Percentiles rank a stretch among this genome's conserved stretches.
These are phyloP conservation scores for Struthio camelus DNA, from an alignment of 2,113 vertebrate species.

Conservation along the genomic window DNA sequence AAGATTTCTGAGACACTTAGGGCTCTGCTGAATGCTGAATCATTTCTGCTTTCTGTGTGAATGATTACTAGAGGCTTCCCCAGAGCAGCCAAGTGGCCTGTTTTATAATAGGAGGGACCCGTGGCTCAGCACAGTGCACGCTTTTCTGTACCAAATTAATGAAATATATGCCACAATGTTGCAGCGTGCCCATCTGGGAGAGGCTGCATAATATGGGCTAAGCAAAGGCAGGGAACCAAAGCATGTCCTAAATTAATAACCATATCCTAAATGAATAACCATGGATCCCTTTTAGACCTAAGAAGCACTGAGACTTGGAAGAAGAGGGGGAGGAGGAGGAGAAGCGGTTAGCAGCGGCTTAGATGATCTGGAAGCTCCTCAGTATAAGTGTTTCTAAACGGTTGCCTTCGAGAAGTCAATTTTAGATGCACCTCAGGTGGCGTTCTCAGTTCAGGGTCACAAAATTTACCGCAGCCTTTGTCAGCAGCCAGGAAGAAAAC, in stretches of 20 bases:
- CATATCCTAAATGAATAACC: neutral
- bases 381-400: neutral
- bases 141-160: neutral
- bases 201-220: neutral
- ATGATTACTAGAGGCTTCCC: neutral
- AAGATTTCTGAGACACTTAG: constrained; percentile 30
- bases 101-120: neutral
- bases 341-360: neutral
- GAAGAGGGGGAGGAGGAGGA: neutral
- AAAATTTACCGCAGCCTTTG: neutral
- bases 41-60: neutral
- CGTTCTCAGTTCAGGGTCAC: neutral
- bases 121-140: neutral
- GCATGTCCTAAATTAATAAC: neutral
- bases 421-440: neutral
- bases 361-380: neutral
- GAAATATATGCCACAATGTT: neutral
- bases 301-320: neutral
- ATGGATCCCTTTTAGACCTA: neutral
- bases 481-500: neutral
- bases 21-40: constrained; percentile 20
- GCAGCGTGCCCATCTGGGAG: neutral
- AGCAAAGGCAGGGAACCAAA: neutral
- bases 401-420: neutral
- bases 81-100: neutral